These are phyloP conservation scores for Diadophis punctatus DNA, from an alignment of 2,113 vertebrate genomes.

Conservation along the genomic window DNA sequence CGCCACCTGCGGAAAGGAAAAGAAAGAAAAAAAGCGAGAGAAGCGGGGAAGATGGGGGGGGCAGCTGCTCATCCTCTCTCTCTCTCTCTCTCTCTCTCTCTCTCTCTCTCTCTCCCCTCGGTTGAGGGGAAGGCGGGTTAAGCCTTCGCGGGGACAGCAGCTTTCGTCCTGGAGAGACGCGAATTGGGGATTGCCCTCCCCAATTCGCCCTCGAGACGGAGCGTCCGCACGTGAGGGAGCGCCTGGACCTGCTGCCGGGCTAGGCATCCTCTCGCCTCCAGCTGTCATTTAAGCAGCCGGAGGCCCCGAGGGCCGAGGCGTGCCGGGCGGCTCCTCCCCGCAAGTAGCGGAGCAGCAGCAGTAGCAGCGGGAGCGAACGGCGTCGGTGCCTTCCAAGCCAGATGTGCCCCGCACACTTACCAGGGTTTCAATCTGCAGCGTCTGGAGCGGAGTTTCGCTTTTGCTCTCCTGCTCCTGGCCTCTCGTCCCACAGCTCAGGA, in stretches of 20 bases:
- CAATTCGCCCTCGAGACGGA: background rate
- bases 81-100: too few species aligned
- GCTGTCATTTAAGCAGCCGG: background rate
- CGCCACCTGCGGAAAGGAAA: slow-evolving; percentile 47
- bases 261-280: background rate
- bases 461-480: slow-evolving; percentile 29
- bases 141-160: background rate
- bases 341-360: background rate
- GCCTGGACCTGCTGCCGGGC: background rate
- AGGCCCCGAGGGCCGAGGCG: too few species aligned
- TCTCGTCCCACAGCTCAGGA: slow-evolving; percentile 4
- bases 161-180: background rate
- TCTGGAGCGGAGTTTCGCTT: slow-evolving; percentile 56
- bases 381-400: background rate
- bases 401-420: slow-evolving; percentile 47
- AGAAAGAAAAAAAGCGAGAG: background rate
- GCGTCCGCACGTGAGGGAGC: background rate
- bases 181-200: too few species aligned
- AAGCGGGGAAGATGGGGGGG: background rate
- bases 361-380: too few species aligned
- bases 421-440: slow-evolving; percentile 66
- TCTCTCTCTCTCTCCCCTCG: background rate
- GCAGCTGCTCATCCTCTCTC: background rate
- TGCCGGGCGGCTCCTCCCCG: background rate
- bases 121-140: background rate